phyloP scores from a whole-genome alignment of 1,140 invertebrate species.

The Mya arenaria region DNA sequence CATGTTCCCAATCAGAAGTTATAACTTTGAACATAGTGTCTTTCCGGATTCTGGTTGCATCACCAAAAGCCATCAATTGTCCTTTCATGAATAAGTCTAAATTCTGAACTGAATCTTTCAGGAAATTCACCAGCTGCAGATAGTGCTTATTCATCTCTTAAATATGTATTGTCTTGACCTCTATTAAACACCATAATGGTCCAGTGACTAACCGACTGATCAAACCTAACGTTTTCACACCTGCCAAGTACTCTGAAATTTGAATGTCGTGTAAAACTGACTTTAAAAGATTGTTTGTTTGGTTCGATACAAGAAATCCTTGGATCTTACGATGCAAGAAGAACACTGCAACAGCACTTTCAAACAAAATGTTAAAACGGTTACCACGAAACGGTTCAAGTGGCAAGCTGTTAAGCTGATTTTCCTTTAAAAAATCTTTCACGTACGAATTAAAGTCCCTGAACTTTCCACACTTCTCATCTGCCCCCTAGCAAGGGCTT shows the following conservation, averaged over 20 bases:
- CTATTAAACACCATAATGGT: slow-evolving; percentile 50
- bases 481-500: slow-evolving; percentile 48
- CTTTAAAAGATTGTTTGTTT: slow-evolving; percentile 7
- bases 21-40: background rate
- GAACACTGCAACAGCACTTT: background rate
- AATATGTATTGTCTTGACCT: slow-evolving; percentile 41
- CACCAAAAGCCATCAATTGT: background rate
- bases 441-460: slow-evolving; percentile 35
- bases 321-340: background rate
- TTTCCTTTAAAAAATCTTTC: slow-evolving; percentile 2
- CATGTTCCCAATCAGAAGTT: background rate
- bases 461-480: slow-evolving; percentile 51
- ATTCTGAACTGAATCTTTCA: slow-evolving; percentile 4
- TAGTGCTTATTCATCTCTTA: slow-evolving; percentile 33
- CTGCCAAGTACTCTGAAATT: slow-evolving; percentile 23
- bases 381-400: background rate
- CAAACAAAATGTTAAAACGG: background rate
- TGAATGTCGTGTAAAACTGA: slow-evolving; percentile 27
- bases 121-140: slow-evolving; percentile 8
- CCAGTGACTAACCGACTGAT: slow-evolving; percentile 38
- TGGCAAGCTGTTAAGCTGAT: background rate
- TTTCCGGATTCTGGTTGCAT: slow-evolving; percentile 1
- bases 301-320: background rate
- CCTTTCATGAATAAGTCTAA: slow-evolving; percentile 23
- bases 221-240: slow-evolving; percentile 36